Evolutionary conservation across 92 coral and sea anemone species (phyloP).

Genomic region (Porites evermanni): DNA sequence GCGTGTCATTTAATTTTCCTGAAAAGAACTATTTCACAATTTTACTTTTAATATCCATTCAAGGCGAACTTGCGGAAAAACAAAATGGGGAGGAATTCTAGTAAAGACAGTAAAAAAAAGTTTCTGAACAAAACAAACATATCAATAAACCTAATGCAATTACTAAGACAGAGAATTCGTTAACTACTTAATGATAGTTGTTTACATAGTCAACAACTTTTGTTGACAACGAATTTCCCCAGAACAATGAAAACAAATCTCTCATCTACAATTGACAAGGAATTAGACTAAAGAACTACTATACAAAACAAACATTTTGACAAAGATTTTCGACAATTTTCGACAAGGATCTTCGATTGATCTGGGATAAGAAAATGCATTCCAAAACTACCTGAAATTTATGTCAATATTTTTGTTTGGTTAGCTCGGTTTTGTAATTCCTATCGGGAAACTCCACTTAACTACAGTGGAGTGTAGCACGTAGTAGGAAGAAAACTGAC

Average conservation of each 20-base stretch:
- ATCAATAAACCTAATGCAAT: background rate
- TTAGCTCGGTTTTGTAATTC: conserved; percentile 1
- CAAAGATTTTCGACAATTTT: background rate
- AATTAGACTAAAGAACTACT: background rate
- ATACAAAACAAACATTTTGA: conserved; percentile 4
- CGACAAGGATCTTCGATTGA: background rate
- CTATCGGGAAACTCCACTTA: conserved; percentile 2
- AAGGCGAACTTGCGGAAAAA: no score
- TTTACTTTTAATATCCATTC: no score
- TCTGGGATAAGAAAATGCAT: conserved; percentile 18
- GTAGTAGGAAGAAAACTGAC: background rate
- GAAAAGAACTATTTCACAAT: no score
- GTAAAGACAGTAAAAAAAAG: no score
- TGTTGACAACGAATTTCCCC: background rate
- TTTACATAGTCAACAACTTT: conserved; percentile 12
- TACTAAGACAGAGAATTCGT: background rate
- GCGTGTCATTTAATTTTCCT: no score
- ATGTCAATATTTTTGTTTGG: conserved; percentile 40
- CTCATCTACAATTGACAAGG: background rate
- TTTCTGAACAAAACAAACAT: no score
- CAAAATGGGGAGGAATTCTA: no score
- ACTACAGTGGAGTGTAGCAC: background rate
- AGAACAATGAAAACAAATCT: background rate
- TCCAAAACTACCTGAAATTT: conserved; percentile 31
- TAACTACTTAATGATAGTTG: background rate